Base-by-base conservation (phyloP, 2,797 vertebrate genomes). In the Xenopus petersii region DNA sequence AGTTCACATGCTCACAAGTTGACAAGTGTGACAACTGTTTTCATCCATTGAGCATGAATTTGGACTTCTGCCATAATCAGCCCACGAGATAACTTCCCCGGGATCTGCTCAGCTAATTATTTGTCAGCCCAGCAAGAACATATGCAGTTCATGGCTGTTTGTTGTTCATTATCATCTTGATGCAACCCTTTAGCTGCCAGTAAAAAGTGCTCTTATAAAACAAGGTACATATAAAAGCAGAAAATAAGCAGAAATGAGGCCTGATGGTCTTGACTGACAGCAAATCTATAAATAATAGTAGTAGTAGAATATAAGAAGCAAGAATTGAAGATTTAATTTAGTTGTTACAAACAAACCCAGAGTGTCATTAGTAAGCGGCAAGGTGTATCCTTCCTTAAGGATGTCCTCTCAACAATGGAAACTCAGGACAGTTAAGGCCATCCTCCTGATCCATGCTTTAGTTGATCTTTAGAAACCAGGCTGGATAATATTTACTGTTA, bases 1-100 rank as follows among this genome's bases (percentile, higher is more conserved):
- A 2, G 49, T 61, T 78, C 66, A 74, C 71, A 74, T 51, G 54
- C 55, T 69, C 71, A 60, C 62, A 73, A 59, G 54, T 65, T 59
- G 76, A 69, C 71, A 69, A 69, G 51, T 69, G 71, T 73, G 64
- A 78, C 75, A 78, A 78, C 70, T 78, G 70, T 70, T 78, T 78
- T 70, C 66, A 64, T 74, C 46, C 63, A 59, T 42, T 54, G 51
- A 73, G 42, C 60, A 67, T 21, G 47, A 65, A 42, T 70, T 78
- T 74, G 76, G 71, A 73, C 61, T 73, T 64, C 11, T 61, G 76
- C 76, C 76, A 78, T 55, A 64, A 59, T 58, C 71, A 70, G 30
- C 76, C 61, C 55, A 69, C 30, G 1, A 65, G 67, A 79, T 70
- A 65, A 21, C 47, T 74, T 74, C 71, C 36, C 33, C 24, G 54